These are phyloP conservation scores for Hoplodrina blanda DNA, from an alignment of 2,888 invertebrate genomes.

Conservation along the genomic window DNA sequence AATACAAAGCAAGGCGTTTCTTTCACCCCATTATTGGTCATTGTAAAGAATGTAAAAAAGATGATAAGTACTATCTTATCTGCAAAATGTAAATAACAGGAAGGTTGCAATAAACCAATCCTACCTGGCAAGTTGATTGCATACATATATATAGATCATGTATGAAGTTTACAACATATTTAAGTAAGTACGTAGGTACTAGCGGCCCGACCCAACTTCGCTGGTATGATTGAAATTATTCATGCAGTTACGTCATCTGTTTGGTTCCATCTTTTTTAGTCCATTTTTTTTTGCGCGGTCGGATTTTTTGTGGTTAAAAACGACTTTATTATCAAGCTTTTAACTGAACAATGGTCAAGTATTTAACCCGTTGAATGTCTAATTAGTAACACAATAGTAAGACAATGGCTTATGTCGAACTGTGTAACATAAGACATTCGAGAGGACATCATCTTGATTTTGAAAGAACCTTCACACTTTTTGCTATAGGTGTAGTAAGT, in stretches of 20 bases:
- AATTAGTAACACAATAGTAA: too few relatives aligned
- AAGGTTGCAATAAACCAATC: conserved; percentile 19
- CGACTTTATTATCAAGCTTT: too few relatives aligned
- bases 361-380: too few relatives aligned
- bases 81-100: conserved; percentile 24
- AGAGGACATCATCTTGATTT: too few relatives aligned
- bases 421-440: too few relatives aligned
- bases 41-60: conserved; percentile 45
- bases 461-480: too few relatives aligned
- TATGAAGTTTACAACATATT: conserved; percentile 3
- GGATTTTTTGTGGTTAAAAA: neutral
- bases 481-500: too few relatives aligned
- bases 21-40: conserved; percentile 49
- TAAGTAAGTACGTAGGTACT: neutral
- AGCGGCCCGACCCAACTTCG: neutral
- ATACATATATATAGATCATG: neutral
- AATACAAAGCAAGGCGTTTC: conserved; percentile 39
- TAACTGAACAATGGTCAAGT: too few relatives aligned
- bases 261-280: neutral
- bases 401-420: too few relatives aligned
- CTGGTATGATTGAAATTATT: neutral
- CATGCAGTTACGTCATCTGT: neutral
- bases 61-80: conserved; percentile 53
- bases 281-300: neutral
- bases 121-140: neutral